These are phyloP conservation scores for Sturnus vulgaris DNA, from an alignment of 2,113 vertebrate genomes.

Conservation along the genomic window DNA sequence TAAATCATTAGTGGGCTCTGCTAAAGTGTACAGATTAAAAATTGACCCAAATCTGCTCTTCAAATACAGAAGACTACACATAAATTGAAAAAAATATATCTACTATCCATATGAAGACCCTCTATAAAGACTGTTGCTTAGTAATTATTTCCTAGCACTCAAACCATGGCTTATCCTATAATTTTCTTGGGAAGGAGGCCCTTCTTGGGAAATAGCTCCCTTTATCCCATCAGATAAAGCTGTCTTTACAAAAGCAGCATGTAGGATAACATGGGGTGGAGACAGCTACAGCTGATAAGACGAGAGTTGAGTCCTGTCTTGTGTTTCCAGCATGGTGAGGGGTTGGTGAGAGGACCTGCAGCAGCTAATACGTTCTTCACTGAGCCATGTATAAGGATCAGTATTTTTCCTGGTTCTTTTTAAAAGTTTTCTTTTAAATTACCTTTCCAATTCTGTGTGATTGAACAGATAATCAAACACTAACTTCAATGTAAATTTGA, in stretches of 20 bases:
- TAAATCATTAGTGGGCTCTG: not conserved
- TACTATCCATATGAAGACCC: not conserved
- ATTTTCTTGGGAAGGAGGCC: not conserved
- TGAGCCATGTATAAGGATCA: not conserved
- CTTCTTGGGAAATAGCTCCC: not conserved
- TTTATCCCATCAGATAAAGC: not conserved
- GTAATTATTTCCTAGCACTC: not conserved
- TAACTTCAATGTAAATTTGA: not conserved
- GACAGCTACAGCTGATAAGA: not conserved
- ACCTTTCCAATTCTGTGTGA: not conserved
- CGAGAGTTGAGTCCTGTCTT: accelerated
- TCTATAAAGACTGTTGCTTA: not conserved
- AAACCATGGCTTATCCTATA: not conserved
- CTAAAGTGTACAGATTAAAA: not conserved
- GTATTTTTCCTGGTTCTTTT: not conserved
- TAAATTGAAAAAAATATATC: not conserved
- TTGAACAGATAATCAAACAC: not conserved
- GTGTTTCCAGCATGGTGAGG: not conserved
- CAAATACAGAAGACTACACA: not conserved
- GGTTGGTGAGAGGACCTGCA: not conserved
- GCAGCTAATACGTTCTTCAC: not conserved
- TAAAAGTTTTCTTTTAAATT: not conserved
- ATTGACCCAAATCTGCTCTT: not conserved
- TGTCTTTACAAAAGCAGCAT: not conserved
- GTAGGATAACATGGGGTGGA: not conserved